These are phyloP conservation scores for Noctua janthe DNA, from an alignment of 2,888 invertebrate genomes.

Conservation along the genomic window DNA sequence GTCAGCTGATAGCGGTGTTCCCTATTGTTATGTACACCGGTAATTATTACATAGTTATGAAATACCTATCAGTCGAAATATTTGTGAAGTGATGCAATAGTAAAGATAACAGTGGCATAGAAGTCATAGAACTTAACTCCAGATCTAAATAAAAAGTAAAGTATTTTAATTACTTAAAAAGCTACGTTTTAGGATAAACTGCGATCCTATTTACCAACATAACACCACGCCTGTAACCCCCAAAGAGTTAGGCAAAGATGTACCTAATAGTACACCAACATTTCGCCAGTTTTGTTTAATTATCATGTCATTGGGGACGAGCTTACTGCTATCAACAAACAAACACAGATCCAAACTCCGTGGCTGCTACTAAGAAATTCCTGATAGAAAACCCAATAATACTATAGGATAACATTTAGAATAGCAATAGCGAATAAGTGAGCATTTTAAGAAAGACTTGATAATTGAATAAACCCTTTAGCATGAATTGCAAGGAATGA, in stretches of 20 bases:
- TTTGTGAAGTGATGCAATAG: constrained; percentile 31
- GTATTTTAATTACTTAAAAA: neutral
- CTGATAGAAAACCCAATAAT: neutral
- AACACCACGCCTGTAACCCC: no score
- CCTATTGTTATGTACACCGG: constrained; percentile 25
- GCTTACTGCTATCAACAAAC: neutral
- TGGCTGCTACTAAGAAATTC: neutral
- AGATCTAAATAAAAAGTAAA: neutral
- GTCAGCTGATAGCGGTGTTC: constrained; percentile 49
- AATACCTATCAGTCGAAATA: constrained; percentile 32
- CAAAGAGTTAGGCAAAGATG: neutral
- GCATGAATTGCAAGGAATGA: constrained; percentile 8
- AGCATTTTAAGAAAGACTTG: constrained; percentile 19
- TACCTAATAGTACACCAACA: neutral
- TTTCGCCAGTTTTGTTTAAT: neutral
- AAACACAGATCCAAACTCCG: neutral
- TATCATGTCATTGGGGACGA: neutral
- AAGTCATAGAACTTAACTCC: neutral
- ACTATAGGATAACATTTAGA: constrained; percentile 1
- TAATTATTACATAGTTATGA: constrained; percentile 30
- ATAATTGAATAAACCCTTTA: constrained; percentile 23
- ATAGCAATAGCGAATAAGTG: constrained; percentile 7
- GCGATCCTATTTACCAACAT: neutral
- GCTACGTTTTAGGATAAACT: neutral
- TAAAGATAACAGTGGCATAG: neutral